phyloP scores from a whole-genome alignment of 2,797 vertebrate genomes.

The Lepidocolaptes lacrymiger region DNA sequence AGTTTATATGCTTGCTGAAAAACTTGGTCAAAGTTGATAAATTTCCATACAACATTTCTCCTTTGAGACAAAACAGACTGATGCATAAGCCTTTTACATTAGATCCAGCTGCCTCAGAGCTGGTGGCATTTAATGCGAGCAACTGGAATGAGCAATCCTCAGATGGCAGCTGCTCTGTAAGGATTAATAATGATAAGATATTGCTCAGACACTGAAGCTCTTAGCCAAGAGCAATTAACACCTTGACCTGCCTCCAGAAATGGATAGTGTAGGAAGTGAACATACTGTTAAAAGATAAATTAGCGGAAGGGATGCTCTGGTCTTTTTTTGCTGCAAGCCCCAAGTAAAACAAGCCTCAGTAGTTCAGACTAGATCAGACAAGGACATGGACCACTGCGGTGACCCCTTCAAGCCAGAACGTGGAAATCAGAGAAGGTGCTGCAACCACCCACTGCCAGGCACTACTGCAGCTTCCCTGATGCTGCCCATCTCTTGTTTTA shows the following conservation, averaged over 20 bases:
- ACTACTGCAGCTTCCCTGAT: rapidly evolving
- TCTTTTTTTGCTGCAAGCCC: background rate
- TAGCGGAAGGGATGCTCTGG: background rate
- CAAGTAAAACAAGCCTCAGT: background rate
- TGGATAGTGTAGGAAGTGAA: background rate
- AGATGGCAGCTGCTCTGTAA: background rate
- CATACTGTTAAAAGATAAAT: background rate
- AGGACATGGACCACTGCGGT: background rate
- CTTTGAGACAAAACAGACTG: background rate
- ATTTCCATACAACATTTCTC: background rate
- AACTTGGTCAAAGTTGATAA: background rate
- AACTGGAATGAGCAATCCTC: background rate
- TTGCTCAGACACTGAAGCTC: background rate
- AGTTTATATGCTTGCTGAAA: background rate
- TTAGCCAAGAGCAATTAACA: background rate
- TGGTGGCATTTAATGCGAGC: background rate
- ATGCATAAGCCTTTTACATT: background rate
- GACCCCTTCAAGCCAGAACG: background rate
- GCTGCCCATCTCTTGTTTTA: background rate
- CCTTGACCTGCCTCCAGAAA: background rate
- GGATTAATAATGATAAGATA: background rate
- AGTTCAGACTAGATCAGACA: background rate
- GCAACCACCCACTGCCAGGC: background rate
- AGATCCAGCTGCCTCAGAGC: background rate
- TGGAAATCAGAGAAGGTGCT: background rate